Conservation (phyloP, 2,113 vertebrate genomes). For the Tragelaphus imberbis region DNA sequence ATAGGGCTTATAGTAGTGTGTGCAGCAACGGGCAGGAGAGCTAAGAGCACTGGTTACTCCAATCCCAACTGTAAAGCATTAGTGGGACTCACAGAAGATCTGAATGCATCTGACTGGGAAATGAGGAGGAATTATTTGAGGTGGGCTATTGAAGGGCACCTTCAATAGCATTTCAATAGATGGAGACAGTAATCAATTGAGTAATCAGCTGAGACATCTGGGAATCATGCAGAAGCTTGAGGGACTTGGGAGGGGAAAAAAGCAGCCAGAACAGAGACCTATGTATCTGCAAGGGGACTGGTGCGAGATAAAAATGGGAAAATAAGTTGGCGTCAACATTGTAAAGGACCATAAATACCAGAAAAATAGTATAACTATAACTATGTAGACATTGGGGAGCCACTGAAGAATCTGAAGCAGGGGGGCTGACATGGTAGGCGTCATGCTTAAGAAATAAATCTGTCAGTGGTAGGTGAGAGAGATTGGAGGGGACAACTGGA, state of each 20-base stretch:
- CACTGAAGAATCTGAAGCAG: background rate
- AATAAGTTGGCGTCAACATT: slow-evolving; percentile 1
- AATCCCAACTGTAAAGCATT: background rate
- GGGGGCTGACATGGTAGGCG: background rate
- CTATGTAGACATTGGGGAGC: slow-evolving; percentile 29
- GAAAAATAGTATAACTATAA: slow-evolving; percentile 14
- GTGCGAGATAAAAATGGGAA: slow-evolving; percentile 33
- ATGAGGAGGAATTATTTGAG: background rate
- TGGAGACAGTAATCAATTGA: background rate
- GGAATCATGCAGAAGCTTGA: background rate
- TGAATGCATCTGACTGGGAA: background rate
- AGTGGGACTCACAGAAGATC: background rate
- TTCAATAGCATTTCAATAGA: background rate
- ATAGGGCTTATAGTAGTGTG: background rate
- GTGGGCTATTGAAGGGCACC: background rate
- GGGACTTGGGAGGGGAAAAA: rapidly evolving
- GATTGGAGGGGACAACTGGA: background rate
- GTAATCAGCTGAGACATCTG: background rate
- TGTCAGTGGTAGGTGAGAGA: slow-evolving; percentile 6
- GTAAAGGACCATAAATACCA: background rate
- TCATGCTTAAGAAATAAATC: background rate
- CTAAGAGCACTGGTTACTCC: background rate
- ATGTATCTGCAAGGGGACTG: background rate
- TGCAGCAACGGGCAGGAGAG: background rate
- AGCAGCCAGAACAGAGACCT: background rate